These are phyloP conservation scores for Ariopsis seemanni DNA, from an alignment of 2,113 vertebrate genomes.

Conservation along the genomic window DNA sequence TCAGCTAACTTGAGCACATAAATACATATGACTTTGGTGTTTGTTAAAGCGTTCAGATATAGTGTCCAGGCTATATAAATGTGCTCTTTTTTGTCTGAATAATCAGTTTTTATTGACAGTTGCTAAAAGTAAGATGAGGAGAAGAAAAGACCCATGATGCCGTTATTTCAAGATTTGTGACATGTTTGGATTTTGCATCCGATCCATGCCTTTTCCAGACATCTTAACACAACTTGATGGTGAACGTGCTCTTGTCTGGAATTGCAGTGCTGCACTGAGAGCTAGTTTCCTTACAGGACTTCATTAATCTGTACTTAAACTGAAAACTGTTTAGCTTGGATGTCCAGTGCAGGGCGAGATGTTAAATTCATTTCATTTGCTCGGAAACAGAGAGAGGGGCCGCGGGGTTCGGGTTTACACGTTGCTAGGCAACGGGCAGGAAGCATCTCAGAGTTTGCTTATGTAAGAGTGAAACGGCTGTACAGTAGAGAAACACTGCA, in stretches of 20 bases:
- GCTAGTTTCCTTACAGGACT: not conserved
- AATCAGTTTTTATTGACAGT: not conserved
- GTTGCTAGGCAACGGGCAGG: conserved; percentile 49
- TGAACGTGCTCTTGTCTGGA: not conserved
- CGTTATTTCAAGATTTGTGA: not conserved
- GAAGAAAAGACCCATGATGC: not conserved
- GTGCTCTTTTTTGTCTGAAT: not conserved
- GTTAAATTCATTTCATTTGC: conserved; percentile 30
- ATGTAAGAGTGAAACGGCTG: conserved; percentile 33
- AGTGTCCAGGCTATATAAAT: not conserved
- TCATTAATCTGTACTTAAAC: conserved; percentile 22
- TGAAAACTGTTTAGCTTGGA: not conserved
- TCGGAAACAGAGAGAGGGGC: not conserved
- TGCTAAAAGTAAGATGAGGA: not conserved
- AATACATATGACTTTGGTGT: not conserved
- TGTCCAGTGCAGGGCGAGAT: conserved; percentile 1
- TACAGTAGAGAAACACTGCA: conserved; percentile 8
- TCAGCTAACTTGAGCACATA: not conserved
- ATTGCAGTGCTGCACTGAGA: not conserved
- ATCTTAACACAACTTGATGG: not conserved
- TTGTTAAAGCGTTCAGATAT: not conserved
- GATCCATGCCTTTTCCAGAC: not conserved
- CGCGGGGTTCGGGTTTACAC: conserved; percentile 6
- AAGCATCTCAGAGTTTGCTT: conserved; percentile 35
- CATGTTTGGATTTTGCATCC: no score